These are phyloP conservation scores for Etheostoma spectabile DNA, from an alignment of 2,113 vertebrate species.

Conservation along the genomic window DNA sequence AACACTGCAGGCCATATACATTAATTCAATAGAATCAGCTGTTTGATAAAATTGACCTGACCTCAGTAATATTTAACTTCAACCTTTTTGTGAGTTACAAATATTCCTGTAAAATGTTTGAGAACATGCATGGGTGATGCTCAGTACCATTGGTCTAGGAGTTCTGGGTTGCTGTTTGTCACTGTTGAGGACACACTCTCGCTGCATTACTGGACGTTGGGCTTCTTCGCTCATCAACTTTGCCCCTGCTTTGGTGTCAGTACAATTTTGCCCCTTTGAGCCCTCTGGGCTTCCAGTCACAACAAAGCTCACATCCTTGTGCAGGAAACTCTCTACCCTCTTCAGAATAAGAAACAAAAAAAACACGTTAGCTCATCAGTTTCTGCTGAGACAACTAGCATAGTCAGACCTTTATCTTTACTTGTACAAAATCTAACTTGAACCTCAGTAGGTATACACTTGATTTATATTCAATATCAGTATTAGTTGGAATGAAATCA, in stretches of 20 bases:
- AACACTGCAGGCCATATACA: background rate
- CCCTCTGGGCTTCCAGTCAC: constrained; percentile 84
- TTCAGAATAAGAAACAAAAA: constrained; percentile 49
- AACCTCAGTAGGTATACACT: background rate
- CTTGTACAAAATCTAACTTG: background rate
- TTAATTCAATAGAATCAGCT: background rate
- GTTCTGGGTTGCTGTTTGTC: constrained; percentile 51
- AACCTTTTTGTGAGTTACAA: background rate
- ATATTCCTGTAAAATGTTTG: background rate
- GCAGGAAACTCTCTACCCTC: constrained; percentile 91
- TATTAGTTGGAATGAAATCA: background rate
- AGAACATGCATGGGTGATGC: background rate
- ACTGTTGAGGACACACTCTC: constrained; percentile 44
- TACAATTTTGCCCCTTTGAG: constrained; percentile 27
- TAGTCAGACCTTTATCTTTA: background rate
- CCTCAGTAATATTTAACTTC: background rate
- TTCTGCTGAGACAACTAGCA: background rate
- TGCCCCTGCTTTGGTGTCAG: constrained; percentile 18
- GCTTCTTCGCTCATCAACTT: constrained; percentile 36
- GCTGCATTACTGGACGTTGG: constrained; percentile 29
- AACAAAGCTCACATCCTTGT: constrained; percentile 90
- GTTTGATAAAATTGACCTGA: background rate
- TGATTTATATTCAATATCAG: background rate
- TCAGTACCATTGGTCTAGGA: constrained; percentile 66
- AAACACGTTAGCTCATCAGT: background rate